Evolutionary conservation across 23 tunicate genomes (phyloP), one percentile per base, ranked within the genome.

Genomic region (Halocynthia roretzi): DNA sequence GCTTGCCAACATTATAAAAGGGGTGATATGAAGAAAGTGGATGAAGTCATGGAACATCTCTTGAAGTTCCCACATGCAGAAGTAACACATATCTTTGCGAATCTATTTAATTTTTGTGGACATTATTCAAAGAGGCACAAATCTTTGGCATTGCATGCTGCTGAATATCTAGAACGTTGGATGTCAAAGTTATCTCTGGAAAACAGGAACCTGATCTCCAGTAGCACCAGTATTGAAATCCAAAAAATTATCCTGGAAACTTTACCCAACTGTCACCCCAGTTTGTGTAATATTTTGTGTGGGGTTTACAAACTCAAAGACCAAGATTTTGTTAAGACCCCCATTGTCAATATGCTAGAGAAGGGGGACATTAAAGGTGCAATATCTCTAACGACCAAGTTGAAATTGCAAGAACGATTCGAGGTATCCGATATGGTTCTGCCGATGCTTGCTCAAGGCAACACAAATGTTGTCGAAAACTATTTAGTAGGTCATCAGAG

Each of bases 381-480:
- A 0, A 81, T 76, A 12, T 69, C 96, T n/a, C 52, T 80, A 19
- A 57, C 77, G 7, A 68, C 85, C 10, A 60, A 54, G 31, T 69
- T 89, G 44, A 54, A 80, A 19, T 21, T 89, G 64, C 96, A 89
- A 68, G 82, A 76, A 44, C 57, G 69, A 31, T 89, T 89, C 61
- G 70, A 53, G 48, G 68, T 89, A 10, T 75, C 19, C 61, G 96
- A 83, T 22, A 76, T 89, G 56, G 96, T 88, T 15, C 50, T 89
- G 7, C 96, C 96, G 0, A 81, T 81, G 52, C 76, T 83, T 40
- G 31, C 81, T 55, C 96, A 89, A 61, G 84, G 80, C 76, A 89
- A 83, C 62, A 44, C 84, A n/a, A 65, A 67, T 57, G 50, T 89
- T 9, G 51, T 89, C 5, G 96, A 89, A 56, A 56, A 76, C 20